Percentiles rank a stretch among this genome's conserved stretches.
These are phyloP conservation scores for Phasianus colchicus DNA, from an alignment of 2,113 vertebrate genomes.

Conservation along the genomic window DNA sequence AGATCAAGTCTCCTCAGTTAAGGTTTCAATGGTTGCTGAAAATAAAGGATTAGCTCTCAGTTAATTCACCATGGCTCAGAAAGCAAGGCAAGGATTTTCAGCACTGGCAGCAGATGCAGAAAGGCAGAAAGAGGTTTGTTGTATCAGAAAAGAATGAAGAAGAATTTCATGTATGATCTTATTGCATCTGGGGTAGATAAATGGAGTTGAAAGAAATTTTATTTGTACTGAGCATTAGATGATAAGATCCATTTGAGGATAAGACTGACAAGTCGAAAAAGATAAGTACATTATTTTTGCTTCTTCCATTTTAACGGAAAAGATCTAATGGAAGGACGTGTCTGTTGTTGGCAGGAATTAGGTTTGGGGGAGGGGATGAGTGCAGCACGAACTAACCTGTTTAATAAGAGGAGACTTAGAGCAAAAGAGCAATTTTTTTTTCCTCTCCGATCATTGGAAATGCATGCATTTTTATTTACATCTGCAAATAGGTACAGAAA, in stretches of 20 bases:
- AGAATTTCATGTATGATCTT: neutral
- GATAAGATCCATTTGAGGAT: slow-evolving; percentile 52
- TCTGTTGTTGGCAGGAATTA: slow-evolving; percentile 4
- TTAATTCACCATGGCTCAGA: neutral
- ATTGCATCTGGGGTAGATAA: slow-evolving; percentile 3
- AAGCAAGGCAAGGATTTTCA: slow-evolving; percentile 1
- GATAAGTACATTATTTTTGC: slow-evolving; percentile 56
- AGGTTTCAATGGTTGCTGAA: slow-evolving; percentile 8
- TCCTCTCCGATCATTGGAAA: neutral
- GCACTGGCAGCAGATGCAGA: neutral
- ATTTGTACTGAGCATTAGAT: slow-evolving; percentile 27
- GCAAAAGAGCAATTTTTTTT: neutral
- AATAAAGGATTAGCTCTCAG: neutral
- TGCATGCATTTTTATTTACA: neutral
- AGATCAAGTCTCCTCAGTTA: neutral
- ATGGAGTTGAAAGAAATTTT: slow-evolving; percentile 50
- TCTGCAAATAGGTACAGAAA: neutral
- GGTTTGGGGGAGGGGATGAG: neutral
- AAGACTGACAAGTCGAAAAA: slow-evolving; percentile 33
- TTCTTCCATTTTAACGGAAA: slow-evolving; percentile 30
- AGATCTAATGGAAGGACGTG: slow-evolving; percentile 13
- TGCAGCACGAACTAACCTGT: neutral
- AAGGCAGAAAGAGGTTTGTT: neutral
- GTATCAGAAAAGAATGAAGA: neutral
- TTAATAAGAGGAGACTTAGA: neutral